phyloP scores from a whole-genome alignment of 2,797 vertebrate species.

The Tympanoctomys barrerae region DNA sequence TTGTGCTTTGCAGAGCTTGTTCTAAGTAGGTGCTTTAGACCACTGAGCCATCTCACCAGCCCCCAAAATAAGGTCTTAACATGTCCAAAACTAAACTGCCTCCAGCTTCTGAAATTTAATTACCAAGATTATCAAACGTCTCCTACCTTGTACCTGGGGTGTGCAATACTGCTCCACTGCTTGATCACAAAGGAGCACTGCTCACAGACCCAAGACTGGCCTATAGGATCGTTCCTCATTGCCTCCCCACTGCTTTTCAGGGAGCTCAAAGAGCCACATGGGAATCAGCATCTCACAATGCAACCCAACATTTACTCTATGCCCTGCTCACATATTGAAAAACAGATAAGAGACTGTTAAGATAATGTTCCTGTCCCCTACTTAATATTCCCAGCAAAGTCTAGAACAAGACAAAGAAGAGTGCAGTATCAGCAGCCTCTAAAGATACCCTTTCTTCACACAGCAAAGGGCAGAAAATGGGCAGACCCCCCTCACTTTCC shows the following conservation, averaged over 20 bases:
- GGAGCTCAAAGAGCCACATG: not conserved
- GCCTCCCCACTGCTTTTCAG: not conserved
- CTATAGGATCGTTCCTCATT: conserved; percentile 8
- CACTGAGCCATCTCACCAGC: no score
- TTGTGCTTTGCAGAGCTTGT: no score
- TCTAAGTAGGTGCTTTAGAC: no score
- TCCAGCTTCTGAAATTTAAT: conserved; percentile 57
- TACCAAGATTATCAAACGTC: conserved; percentile 34
- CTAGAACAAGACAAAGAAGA: conserved; percentile 63
- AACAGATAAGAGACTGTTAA: conserved; percentile 17
- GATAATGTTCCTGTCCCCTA: conserved; percentile 7
- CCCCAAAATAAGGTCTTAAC: no score
- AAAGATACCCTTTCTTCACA: conserved; percentile 8
- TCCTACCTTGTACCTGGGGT: not conserved
- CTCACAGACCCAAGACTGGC: not conserved
- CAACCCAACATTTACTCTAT: conserved; percentile 34
- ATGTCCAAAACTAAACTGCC: conserved; percentile 52
- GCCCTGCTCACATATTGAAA: not conserved
- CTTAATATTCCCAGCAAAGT: conserved; percentile 23
- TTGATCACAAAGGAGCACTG: conserved; percentile 34
- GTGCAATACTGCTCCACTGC: not conserved
- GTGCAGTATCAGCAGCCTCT: not conserved
- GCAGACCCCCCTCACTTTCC: not conserved
- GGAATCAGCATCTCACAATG: conserved; percentile 56
- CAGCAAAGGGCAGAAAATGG: conserved; percentile 22